Evolutionary conservation across 92 coral and sea anemone genomes (phyloP), one percentile per base, ranked within the genome.

Genomic region (Nematostella vectensis): DNA sequence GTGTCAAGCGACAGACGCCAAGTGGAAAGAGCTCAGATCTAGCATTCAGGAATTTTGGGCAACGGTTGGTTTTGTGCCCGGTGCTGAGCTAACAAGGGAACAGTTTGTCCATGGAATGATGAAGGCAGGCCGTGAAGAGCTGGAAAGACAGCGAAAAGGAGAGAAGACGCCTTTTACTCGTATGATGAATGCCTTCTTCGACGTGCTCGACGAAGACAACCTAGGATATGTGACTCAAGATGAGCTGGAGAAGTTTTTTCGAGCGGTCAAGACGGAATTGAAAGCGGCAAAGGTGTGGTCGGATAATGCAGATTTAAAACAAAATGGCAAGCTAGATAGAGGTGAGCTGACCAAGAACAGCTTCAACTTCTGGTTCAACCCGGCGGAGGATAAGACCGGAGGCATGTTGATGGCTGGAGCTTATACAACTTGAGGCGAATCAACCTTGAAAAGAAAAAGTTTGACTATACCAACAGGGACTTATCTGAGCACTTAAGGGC

Each of bases 331-430:
- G 25, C 57, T 83, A 9, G 81, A 77, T 29, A 57, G 81, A 38
- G 51, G 67, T 16, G 93, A 83, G 40, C 52, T 83, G 67, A 67
- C 43, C 37, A 59, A 25, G 28, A 36, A 31, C 37, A 81, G 72
- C 39, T 83, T 83, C 44, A 78, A 72, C 23, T 83, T 59, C 64
- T 83, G 93, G 93, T 83, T 83, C 47, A 44, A 53, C 21, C 93
- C 93, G 17, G 74, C 68, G 33, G 74, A 48, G n/a, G n/a, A n/a
- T n/a, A n/a, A n/a, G n/a, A n/a, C 44, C 11, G 44, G n/a, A 10
- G n/a, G 11, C 44, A 10, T 10, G 44, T 10, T n/a, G 11, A 37
- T 37, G 44, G 10, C 44, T n/a, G 11, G n/a, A 37, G 44, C 44
- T 10, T 37, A n/a, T 37, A 10, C 44, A 37, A 10, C 44, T 37